Evolutionary conservation across 2,113 vertebrate species (phyloP).

Genomic region (Ailuropoda melanoleuca): DNA sequence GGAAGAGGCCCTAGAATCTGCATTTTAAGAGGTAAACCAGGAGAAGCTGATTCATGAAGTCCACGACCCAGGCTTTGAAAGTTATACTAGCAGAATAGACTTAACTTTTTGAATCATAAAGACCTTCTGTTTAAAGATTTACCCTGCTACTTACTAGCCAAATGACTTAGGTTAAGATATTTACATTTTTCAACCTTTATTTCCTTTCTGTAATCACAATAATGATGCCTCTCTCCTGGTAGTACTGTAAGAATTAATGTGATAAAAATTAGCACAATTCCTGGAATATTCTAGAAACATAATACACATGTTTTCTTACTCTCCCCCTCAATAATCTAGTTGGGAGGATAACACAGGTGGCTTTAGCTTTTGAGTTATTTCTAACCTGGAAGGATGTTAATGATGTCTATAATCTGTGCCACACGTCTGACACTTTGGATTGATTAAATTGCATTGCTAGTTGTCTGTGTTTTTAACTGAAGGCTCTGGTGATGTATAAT

Average conservation of each 20-base stretch:
- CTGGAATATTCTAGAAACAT: neutral
- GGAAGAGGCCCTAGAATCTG: neutral
- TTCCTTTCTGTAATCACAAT: conserved; percentile 6
- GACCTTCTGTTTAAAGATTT: neutral
- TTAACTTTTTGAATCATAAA: neutral
- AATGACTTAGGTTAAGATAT: neutral
- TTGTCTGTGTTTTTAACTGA: neutral
- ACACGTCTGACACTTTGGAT: neutral
- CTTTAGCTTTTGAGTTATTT: conserved; percentile 31
- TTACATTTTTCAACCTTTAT: neutral
- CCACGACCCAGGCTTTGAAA: neutral
- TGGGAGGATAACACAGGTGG: neutral
- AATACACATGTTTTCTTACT: neutral
- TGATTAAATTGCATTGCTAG: neutral
- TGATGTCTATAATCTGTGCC: neutral
- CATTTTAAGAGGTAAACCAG: neutral
- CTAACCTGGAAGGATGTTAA: neutral
- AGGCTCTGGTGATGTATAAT: neutral
- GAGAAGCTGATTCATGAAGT: neutral
- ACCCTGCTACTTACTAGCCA: neutral
- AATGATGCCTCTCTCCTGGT: neutral
- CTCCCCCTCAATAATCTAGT: neutral
- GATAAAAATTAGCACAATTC: neutral
- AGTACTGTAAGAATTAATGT: neutral
- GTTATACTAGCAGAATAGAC: neutral